A percentile compares a stretch with the other conserved stretches of the same genome.
Conservation (phyloP, 2,888 invertebrate species). For the Acrobasis suavella region DNA sequence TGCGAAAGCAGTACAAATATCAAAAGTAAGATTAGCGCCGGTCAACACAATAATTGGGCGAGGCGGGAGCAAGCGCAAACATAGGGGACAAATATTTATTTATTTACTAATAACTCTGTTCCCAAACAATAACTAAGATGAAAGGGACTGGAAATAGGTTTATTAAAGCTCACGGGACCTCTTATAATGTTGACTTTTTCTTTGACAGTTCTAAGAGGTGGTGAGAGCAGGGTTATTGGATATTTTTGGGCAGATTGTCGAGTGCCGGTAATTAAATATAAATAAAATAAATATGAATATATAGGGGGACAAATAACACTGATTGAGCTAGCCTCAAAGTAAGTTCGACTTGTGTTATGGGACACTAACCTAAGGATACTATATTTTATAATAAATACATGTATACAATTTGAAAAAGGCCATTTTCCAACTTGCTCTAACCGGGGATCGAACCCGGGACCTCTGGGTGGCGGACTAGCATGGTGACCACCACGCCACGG, state of each 20-base stretch:
- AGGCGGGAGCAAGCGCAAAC: constrained; percentile 64
- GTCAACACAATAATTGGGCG: constrained; percentile 67
- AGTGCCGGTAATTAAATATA: no score
- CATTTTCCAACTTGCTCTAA: no score
- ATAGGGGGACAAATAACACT: no score
- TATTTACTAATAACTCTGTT: constrained; percentile 77
- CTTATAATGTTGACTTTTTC: constrained; percentile 30
- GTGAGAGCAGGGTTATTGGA: constrained; percentile 19
- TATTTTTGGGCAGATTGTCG: constrained; percentile 10
- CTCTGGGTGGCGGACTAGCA: no score
- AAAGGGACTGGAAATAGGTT: constrained; percentile 74
- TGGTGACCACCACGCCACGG: no score
- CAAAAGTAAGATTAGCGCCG: constrained; percentile 63
- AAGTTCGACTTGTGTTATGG: no score
- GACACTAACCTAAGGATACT: no score
- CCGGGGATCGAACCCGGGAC: no score
- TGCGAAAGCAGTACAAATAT: constrained; percentile 40
- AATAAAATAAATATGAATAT: no score
- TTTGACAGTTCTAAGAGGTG: constrained; percentile 22
- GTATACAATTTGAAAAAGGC: no score
- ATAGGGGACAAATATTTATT: constrained; percentile 76
- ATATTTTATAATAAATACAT: no score
- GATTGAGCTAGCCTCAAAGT: no score
- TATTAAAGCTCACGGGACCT: constrained; percentile 71
- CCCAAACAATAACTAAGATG: constrained; percentile 76